Conservation (phyloP, 2,888 invertebrate genomes). For the Linyphia triangularis region DNA sequence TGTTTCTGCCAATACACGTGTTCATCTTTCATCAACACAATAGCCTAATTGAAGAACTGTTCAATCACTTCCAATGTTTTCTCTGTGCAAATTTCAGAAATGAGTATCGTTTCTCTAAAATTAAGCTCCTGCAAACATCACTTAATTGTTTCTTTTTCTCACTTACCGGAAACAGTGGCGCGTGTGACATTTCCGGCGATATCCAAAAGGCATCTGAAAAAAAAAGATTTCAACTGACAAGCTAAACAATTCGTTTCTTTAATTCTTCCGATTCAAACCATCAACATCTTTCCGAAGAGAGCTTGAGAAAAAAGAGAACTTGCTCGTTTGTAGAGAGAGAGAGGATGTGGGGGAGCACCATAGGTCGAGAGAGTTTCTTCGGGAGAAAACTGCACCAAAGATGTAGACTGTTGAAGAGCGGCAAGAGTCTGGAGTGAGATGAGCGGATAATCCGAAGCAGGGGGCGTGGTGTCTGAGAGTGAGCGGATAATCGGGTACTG, state of each 20-base stretch:
- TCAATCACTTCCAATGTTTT: not conserved
- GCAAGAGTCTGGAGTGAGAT: not conserved
- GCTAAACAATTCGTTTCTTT: not conserved
- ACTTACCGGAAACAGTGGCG: conserved; percentile 15
- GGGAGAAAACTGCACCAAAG: not conserved
- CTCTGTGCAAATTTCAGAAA: not conserved
- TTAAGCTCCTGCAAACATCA: conserved; percentile 23
- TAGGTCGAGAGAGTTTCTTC: conserved; percentile 3
- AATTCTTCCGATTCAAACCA: not conserved
- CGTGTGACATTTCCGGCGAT: conserved; percentile 1
- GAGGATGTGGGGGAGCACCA: conserved; percentile 39
- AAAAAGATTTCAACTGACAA: not conserved
- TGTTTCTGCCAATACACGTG: conserved; percentile 2
- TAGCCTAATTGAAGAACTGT: not conserved
- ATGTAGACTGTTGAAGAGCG: not conserved
- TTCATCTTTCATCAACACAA: not conserved
- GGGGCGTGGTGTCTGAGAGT: not conserved
- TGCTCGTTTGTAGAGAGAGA: conserved; percentile 15
- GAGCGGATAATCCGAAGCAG: conserved; percentile 34
- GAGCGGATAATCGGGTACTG: conserved; percentile 23
- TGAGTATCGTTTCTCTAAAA: not conserved
- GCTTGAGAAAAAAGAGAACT: conserved; percentile 9
- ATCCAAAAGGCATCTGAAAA: conserved; percentile 9
- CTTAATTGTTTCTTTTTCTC: conserved; percentile 5
- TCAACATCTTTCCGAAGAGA: not conserved